These are phyloP conservation scores for Buphagus erythrorhynchus DNA, from an alignment of 2,797 vertebrate species.

Conservation along the genomic window DNA sequence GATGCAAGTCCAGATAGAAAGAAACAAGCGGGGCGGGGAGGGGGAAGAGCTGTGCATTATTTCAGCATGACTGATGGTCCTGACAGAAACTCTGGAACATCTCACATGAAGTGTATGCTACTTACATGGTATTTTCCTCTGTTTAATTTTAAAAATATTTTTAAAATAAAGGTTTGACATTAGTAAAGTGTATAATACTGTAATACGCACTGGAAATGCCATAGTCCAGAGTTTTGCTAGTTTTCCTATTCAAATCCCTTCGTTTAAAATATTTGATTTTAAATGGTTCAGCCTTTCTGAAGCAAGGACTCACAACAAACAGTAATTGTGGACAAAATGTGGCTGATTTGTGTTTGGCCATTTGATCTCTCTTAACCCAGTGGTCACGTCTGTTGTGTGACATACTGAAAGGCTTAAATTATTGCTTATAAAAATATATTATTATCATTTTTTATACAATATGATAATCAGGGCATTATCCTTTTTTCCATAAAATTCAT, in stretches of 20 bases:
- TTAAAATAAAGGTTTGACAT: slow-evolving; percentile 13
- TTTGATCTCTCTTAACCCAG: neutral
- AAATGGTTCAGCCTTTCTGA: neutral
- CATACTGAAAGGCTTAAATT: neutral
- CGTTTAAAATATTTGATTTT: neutral
- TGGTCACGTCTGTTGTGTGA: neutral
- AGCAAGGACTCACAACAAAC: neutral
- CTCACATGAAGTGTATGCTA: neutral
- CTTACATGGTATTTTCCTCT: slow-evolving; percentile 20
- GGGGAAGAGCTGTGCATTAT: slow-evolving; percentile 31
- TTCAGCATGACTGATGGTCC: slow-evolving; percentile 58
- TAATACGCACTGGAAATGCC: neutral
- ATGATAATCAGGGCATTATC: neutral
- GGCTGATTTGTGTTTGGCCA: neutral
- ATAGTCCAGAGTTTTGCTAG: neutral
- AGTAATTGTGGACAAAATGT: neutral
- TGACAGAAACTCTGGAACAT: slow-evolving; percentile 41
- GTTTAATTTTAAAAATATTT: neutral
- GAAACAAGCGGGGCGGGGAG: neutral
- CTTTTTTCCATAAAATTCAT: neutral
- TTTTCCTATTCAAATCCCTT: neutral
- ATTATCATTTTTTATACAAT: neutral
- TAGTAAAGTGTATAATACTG: neutral
- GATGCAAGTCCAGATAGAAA: slow-evolving; percentile 55
- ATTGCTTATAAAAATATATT: neutral